These are phyloP conservation scores for Callorhinus ursinus DNA, from an alignment of 2,113 vertebrate species.

Conservation along the genomic window DNA sequence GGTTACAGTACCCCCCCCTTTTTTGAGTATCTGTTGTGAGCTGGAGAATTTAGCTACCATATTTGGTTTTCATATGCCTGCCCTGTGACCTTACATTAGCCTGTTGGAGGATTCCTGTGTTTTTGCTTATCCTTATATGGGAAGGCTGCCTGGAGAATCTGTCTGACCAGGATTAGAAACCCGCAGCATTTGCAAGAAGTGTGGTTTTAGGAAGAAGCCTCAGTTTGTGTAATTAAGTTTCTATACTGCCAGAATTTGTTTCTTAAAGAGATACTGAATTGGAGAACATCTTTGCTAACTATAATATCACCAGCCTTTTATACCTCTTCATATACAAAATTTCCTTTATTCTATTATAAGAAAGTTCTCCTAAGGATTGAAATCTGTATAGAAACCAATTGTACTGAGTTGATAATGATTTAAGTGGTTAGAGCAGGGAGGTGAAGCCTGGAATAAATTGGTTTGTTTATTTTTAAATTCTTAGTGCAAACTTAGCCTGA, in stretches of 20 bases:
- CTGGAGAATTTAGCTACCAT: slow-evolving; percentile 73
- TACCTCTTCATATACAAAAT: background rate
- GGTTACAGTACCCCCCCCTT: background rate
- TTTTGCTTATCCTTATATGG: slow-evolving; percentile 75
- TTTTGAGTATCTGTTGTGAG: slow-evolving; percentile 42
- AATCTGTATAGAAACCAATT: slow-evolving; percentile 16
- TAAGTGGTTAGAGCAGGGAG: background rate
- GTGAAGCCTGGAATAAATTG: background rate
- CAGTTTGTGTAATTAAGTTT: slow-evolving; percentile 35
- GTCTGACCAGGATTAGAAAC: slow-evolving; percentile 67
- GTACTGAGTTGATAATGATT: background rate
- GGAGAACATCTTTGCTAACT: slow-evolving; percentile 8
- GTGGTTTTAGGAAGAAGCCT: background rate
- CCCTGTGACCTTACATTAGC: slow-evolving; percentile 68
- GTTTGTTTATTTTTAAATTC: slow-evolving; percentile 52
- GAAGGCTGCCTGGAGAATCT: slow-evolving; percentile 58
- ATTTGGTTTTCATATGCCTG: slow-evolving; percentile 74
- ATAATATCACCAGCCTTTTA: slow-evolving; percentile 39
- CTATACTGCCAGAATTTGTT: slow-evolving; percentile 5
- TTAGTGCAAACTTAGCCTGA: background rate
- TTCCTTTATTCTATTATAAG: background rate
- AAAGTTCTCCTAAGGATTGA: slow-evolving; percentile 25
- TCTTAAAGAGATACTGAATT: slow-evolving; percentile 11
- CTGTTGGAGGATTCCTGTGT: slow-evolving; percentile 61
- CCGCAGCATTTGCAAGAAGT: slow-evolving; percentile 53